phyloP scores from a whole-genome alignment of 1,140 invertebrate genomes.

The Caenorhabditis remanei region DNA sequence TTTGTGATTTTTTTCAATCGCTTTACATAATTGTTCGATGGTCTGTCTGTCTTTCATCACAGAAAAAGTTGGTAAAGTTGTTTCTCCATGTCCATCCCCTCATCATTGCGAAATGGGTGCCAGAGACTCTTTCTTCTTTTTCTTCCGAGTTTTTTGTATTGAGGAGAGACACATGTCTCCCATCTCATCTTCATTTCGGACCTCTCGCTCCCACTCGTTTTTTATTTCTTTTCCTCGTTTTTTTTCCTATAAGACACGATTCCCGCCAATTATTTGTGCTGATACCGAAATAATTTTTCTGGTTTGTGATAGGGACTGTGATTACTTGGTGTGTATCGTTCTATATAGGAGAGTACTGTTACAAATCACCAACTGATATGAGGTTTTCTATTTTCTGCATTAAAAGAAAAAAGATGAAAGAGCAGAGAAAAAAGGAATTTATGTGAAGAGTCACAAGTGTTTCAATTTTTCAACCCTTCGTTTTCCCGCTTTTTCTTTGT shows the following conservation, averaged over 20 bases:
- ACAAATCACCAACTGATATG: not conserved
- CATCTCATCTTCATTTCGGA: slow-evolving; percentile 27
- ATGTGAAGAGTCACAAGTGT: slow-evolving; percentile 20
- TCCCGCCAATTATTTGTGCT: not conserved
- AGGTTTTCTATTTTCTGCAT: slow-evolving; percentile 4
- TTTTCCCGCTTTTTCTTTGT: not conserved
- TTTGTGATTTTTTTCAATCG: slow-evolving; percentile 26
- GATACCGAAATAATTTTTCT: not conserved
- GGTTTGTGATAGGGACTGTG: slow-evolving; percentile 10
- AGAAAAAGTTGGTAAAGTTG: not conserved
- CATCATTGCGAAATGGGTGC: slow-evolving; percentile 39
- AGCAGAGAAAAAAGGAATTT: not conserved
- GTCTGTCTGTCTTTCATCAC: slow-evolving; percentile 34
- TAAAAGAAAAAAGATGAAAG: not conserved
- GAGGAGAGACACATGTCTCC: slow-evolving; percentile 45
- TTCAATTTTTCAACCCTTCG: not conserved
- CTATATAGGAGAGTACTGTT: not conserved
- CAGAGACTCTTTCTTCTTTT: not conserved
- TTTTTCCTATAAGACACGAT: not conserved
- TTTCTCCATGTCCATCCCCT: not conserved
- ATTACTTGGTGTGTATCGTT: not conserved
- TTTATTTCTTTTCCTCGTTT: not conserved
- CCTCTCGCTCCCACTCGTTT: slow-evolving; percentile 10
- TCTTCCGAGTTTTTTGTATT: slow-evolving; percentile 35
- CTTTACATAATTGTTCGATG: slow-evolving; percentile 45